A percentile compares a stretch with the other conserved stretches of the same genome.
Conservation (phyloP, 2,888 invertebrate species). For the Thecocarcelia acutangulata region DNA sequence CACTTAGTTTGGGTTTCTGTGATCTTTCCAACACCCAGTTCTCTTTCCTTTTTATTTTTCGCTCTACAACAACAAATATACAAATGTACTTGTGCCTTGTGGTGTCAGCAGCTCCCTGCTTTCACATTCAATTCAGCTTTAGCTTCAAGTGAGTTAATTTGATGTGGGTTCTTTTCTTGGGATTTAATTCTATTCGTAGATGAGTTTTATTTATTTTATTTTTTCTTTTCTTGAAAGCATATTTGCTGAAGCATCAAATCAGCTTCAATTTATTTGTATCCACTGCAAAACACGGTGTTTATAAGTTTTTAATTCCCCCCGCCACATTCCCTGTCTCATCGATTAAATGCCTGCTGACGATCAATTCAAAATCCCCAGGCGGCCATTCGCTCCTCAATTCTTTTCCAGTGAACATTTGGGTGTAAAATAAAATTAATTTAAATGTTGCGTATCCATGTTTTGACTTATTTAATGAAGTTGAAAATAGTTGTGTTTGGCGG, state of each 20-base stretch:
- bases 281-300: slow-evolving; percentile 23
- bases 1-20: slow-evolving; percentile 27
- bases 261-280: slow-evolving; percentile 54
- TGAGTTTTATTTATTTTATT: slow-evolving; percentile 10
- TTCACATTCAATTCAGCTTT: slow-evolving; percentile 30
- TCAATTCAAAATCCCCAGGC: slow-evolving; percentile 76
- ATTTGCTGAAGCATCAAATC: slow-evolving; percentile 65
- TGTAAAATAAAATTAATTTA: slow-evolving; percentile 67
- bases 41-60: slow-evolving; percentile 1
- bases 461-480: slow-evolving; percentile 69
- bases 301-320: slow-evolving; percentile 10
- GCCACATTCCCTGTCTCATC: slow-evolving; percentile 64
- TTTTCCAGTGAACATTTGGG: slow-evolving; percentile 24
- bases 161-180: slow-evolving; percentile 58
- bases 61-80: slow-evolving; percentile 2
- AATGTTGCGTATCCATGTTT: slow-evolving; percentile 68
- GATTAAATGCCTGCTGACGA: slow-evolving; percentile 75
- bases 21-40: neutral
- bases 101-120: neutral
- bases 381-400: slow-evolving; percentile 68
- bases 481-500: slow-evolving; percentile 48
- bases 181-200: slow-evolving; percentile 13
- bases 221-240: slow-evolving; percentile 16
- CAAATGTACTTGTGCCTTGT: neutral
- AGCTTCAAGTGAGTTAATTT: slow-evolving; percentile 42